Evolutionary conservation across 1,140 invertebrate species (phyloP).

Genomic region (Danaus plexippus): DNA sequence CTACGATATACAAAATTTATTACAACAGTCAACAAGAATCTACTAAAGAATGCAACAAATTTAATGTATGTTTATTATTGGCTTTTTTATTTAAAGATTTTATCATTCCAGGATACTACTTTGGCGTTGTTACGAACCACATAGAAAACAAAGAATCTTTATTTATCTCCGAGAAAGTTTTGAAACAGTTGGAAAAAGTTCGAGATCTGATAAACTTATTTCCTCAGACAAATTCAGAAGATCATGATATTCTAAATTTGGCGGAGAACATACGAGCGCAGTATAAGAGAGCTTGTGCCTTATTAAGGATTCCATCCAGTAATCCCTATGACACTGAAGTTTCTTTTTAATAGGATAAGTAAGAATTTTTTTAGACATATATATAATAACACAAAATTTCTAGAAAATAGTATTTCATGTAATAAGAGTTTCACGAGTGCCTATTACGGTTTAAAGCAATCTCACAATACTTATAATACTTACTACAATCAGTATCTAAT

Average conservation of each 20-base stretch:
- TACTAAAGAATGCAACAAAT: too few species aligned
- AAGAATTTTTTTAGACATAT: conserved; percentile 9
- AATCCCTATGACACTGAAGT: conserved; percentile 67
- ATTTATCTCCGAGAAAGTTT: conserved; percentile 66
- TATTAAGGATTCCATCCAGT: conserved; percentile 73
- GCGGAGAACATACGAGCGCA: conserved; percentile 76
- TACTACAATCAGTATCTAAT: too few species aligned
- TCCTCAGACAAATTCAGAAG: conserved; percentile 76
- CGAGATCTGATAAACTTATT: conserved; percentile 76
- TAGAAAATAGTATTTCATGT: too few species aligned
- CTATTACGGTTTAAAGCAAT: too few species aligned
- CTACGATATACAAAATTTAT: neutral
- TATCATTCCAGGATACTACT: conserved; percentile 69
- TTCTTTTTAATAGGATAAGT: conserved; percentile 47
- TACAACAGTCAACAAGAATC: too few species aligned
- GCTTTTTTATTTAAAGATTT: conserved; percentile 1
- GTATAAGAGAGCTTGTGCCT: conserved; percentile 78
- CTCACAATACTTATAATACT: too few species aligned
- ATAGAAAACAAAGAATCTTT: conserved; percentile 36
- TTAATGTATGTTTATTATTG: neutral
- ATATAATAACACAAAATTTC: too few species aligned
- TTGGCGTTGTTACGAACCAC: conserved; percentile 63
- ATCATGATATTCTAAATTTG: conserved; percentile 75
- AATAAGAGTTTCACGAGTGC: too few species aligned
- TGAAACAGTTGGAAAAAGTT: conserved; percentile 71